Conservation (phyloP, 2,888 invertebrate genomes). For the Troides helena region DNA sequence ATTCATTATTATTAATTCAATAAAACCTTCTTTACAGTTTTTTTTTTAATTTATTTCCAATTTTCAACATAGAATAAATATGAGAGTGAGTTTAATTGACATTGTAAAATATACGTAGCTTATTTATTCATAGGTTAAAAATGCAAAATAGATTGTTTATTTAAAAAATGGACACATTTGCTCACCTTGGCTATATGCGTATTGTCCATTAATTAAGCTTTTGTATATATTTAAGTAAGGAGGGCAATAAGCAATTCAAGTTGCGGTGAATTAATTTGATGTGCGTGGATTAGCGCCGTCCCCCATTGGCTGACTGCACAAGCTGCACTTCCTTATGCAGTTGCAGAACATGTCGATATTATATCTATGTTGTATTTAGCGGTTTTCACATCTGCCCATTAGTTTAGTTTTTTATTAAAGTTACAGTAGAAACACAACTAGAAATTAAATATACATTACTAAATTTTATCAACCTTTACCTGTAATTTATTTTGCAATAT, state of each 20-base stretch:
- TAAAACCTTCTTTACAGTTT: too few relatives aligned
- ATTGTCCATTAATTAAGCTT: slow-evolving; percentile 24
- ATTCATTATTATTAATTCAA: too few relatives aligned
- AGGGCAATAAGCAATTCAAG: slow-evolving; percentile 43
- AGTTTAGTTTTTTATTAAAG: background rate
- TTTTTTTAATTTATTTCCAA: too few relatives aligned
- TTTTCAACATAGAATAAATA: too few relatives aligned
- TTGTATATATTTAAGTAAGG: slow-evolving; percentile 32
- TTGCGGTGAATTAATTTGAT: slow-evolving; percentile 58
- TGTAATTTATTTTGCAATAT: background rate
- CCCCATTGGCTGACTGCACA: slow-evolving; percentile 64
- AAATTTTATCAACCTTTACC: background rate
- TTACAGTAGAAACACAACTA: background rate
- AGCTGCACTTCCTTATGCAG: slow-evolving; percentile 65
- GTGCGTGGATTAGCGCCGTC: slow-evolving; percentile 41
- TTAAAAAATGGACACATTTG: slow-evolving; percentile 9
- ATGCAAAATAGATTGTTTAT: slow-evolving; percentile 1
- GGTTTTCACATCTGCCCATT: slow-evolving; percentile 67
- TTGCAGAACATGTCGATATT: slow-evolving; percentile 72
- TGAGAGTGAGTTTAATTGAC: too few relatives aligned
- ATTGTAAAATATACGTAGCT: background rate
- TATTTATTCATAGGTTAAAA: background rate
- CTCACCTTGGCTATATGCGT: slow-evolving; percentile 20
- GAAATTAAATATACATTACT: background rate
- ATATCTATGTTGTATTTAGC: slow-evolving; percentile 56